A percentile compares a stretch with the other conserved stretches of the same genome.
These are phyloP conservation scores for Habropoda laboriosa DNA, from an alignment of 1,140 invertebrate genomes.

Conservation along the genomic window DNA sequence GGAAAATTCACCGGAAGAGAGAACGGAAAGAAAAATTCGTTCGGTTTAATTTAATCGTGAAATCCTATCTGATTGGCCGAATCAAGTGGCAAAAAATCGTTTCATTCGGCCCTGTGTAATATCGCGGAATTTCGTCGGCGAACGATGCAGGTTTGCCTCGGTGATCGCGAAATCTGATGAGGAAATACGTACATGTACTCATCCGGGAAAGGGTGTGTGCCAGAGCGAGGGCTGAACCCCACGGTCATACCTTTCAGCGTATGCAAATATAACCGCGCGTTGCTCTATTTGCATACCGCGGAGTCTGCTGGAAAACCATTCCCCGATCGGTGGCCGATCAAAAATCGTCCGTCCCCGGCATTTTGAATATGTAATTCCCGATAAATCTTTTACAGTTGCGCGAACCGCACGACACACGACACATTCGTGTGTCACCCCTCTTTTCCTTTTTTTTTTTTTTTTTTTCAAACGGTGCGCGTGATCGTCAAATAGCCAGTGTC, in stretches of 20 bases:
- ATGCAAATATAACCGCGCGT: constrained; percentile 63
- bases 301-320: constrained; percentile 58
- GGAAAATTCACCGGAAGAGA: no score
- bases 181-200: constrained; percentile 42
- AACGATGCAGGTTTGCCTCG: constrained; percentile 14
- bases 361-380: constrained; percentile 61
- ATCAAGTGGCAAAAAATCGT: neutral
- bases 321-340: constrained; percentile 53
- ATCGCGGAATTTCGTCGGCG: neutral
- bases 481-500: constrained; percentile 12
- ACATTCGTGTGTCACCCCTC: neutral
- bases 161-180: constrained; percentile 37
- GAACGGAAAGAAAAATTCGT: no score
- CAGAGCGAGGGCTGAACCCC: constrained; percentile 25
- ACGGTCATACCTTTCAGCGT: constrained; percentile 56
- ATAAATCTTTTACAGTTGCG: constrained; percentile 48
- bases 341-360: constrained; percentile 44
- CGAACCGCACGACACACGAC: neutral
- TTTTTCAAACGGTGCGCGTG: neutral
- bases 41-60: no score
- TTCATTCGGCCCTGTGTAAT: neutral
- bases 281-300: constrained; percentile 64
- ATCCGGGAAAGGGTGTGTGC: constrained; percentile 14
- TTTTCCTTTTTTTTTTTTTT: neutral
- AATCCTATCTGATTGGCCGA: neutral